phyloP scores from a whole-genome alignment of 2,888 invertebrate species.

The Saturnia pavonia region DNA sequence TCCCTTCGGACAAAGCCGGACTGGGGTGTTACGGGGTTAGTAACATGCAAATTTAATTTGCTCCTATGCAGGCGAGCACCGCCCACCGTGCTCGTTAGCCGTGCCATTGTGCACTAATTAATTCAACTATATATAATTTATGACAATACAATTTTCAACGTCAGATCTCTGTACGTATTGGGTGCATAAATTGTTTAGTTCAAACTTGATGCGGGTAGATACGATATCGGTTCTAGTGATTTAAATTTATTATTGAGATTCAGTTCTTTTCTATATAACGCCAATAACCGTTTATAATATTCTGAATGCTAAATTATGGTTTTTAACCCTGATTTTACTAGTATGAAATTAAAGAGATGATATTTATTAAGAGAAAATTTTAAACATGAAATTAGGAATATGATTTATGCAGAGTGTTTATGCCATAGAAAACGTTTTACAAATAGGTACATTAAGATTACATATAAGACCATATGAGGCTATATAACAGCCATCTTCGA shows the following conservation, averaged over 20 bases:
- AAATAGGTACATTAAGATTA: not conserved
- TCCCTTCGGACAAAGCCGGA: constrained; percentile 38
- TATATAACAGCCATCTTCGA: not conserved
- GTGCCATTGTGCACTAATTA: constrained; percentile 73
- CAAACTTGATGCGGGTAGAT: constrained; percentile 72
- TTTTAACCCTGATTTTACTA: not conserved
- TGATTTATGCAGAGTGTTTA: not conserved
- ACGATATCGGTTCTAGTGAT: constrained; percentile 2
- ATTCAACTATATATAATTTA: constrained; percentile 75
- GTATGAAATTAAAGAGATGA: not conserved
- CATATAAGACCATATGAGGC: no score
- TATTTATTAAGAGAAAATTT: not conserved
- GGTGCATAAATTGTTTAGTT: constrained; percentile 74
- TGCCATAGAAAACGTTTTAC: not conserved
- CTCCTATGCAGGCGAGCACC: constrained; percentile 62
- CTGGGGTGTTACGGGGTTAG: constrained; percentile 63
- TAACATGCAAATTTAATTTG: constrained; percentile 78
- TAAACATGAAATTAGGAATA: not conserved
- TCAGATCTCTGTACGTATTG: constrained; percentile 41
- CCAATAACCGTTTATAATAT: not conserved
- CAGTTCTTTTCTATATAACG: not conserved
- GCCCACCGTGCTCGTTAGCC: constrained; percentile 66
- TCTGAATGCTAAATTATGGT: not conserved
- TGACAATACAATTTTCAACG: constrained; percentile 52
- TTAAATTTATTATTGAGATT: constrained; percentile 11